phyloP scores from a whole-genome alignment of 2,888 invertebrate genomes.

The Eumerus sabulonum region DNA sequence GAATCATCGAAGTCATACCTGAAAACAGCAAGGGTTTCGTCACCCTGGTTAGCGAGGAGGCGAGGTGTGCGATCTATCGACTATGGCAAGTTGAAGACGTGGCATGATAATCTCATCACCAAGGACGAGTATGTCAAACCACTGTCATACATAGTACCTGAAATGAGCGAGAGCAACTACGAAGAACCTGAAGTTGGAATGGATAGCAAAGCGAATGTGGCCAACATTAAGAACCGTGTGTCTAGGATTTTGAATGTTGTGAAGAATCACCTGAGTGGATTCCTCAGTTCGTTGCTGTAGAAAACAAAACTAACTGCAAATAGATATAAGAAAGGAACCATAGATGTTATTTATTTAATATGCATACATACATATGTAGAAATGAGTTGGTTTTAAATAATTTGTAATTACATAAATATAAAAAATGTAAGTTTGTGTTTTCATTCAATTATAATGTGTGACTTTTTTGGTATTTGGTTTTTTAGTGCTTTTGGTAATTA shows the following conservation, averaged over 20 bases:
- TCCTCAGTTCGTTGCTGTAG: constrained; percentile 28
- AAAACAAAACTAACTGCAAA: no score
- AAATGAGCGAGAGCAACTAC: constrained; percentile 10
- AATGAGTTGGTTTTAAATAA: no score
- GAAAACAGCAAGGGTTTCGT: not conserved
- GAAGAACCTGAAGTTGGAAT: not conserved
- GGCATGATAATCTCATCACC: constrained; percentile 72
- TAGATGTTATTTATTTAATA: no score
- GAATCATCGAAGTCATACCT: constrained; percentile 40
- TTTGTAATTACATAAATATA: no score
- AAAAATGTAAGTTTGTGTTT: no score
- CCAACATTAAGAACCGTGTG: constrained; percentile 20
- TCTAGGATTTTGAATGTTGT: constrained; percentile 31
- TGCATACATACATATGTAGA: no score
- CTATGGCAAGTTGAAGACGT: constrained; percentile 17
- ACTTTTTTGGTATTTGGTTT: no score
- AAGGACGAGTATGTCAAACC: constrained; percentile 70
- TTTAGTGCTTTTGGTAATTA: no score
- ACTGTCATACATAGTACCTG: constrained; percentile 42
- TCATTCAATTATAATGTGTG: no score
- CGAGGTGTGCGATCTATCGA: constrained; percentile 24
- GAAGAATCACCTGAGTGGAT: constrained; percentile 36
- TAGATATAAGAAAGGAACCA: no score
- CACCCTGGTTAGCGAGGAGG: constrained; percentile 22
- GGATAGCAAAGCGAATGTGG: not conserved